A percentile compares a stretch with the other conserved stretches of the same genome.
Conservation (phyloP, 2,888 invertebrate species). For the Tolmerus cingulatus region DNA sequence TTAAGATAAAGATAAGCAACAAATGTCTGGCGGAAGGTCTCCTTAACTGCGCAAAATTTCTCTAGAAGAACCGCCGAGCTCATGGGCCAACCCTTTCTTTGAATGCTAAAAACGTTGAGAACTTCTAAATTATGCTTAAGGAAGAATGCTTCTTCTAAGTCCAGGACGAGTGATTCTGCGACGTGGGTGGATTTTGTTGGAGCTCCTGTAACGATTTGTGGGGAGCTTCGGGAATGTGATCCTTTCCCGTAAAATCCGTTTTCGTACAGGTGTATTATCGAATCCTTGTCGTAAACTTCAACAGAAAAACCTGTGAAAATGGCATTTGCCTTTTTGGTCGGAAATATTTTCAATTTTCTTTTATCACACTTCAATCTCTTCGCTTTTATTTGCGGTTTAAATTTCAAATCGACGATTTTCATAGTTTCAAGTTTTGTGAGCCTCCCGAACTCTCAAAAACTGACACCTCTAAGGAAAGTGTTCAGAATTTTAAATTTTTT, state of each 20-base stretch:
- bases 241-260: constrained; percentile 84
- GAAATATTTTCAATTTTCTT: constrained; percentile 62
- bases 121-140: constrained; percentile 73
- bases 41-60: constrained; percentile 68
- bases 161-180: constrained; percentile 72
- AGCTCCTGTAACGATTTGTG: constrained; percentile 48
- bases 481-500: not conserved
- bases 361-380: constrained; percentile 48
- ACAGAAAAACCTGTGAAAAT: constrained; percentile 77
- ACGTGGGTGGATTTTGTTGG: not conserved
- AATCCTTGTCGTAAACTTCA: constrained; percentile 68
- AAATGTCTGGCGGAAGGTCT: constrained; percentile 73
- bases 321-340: constrained; percentile 62
- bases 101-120: constrained; percentile 68
- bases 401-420: constrained; percentile 32
- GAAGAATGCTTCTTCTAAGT: constrained; percentile 81
- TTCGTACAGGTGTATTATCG: constrained; percentile 70
- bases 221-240: constrained; percentile 66
- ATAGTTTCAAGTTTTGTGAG: not conserved
- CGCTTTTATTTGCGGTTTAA: constrained; percentile 52
- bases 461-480: not conserved
- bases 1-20: constrained; percentile 85
- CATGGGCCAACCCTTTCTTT: constrained; percentile 63
- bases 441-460: not conserved
- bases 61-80: constrained; percentile 68